phyloP scores from a whole-genome alignment of 2,113 vertebrate genomes.

The Notarius lentiginosus region DNA sequence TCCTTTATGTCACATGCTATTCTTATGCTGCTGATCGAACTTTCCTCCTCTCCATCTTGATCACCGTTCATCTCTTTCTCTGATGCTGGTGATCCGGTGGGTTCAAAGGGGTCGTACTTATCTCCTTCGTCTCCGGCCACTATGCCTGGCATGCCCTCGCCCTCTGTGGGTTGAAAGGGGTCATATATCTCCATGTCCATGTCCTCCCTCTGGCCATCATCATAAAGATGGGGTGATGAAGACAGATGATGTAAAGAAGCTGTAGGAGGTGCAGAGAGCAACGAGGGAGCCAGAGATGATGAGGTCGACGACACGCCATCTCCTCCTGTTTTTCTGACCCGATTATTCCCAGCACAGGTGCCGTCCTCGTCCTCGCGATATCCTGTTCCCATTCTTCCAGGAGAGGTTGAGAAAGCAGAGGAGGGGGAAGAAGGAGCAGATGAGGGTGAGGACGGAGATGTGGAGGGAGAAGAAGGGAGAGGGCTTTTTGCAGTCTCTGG shows the following conservation, averaged over 20 bases:
- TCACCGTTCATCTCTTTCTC: constrained; percentile 61
- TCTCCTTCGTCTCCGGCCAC: constrained; percentile 70
- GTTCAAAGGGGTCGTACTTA: constrained; percentile 92
- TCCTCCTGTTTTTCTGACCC: constrained; percentile 53
- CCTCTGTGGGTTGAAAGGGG: constrained; percentile 85
- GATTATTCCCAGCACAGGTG: constrained; percentile 34
- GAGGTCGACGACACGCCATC: constrained; percentile 68
- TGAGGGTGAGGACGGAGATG: constrained; percentile 66
- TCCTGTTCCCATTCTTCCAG: constrained; percentile 52
- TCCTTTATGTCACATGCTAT: constrained; percentile 3
- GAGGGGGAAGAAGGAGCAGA: constrained; percentile 64
- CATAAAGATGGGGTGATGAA: constrained; percentile 32
- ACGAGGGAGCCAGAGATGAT: constrained; percentile 50
- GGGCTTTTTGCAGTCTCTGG: constrained; percentile 64
- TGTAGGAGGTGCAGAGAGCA: constrained; percentile 32
- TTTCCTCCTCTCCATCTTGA: constrained; percentile 47
- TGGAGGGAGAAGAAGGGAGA: constrained; percentile 60
- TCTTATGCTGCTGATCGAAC: constrained; percentile 18
- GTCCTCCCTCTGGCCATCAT: constrained; percentile 48
- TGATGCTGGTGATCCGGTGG: constrained; percentile 82
- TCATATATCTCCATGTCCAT: constrained; percentile 78
- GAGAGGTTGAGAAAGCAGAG: constrained; percentile 58
- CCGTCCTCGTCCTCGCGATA: constrained; percentile 60
- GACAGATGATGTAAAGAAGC: constrained; percentile 41
- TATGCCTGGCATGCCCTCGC: constrained; percentile 53